These are phyloP conservation scores for Bungarus multicinctus DNA, from an alignment of 2,113 vertebrate genomes.

Conservation along the genomic window DNA sequence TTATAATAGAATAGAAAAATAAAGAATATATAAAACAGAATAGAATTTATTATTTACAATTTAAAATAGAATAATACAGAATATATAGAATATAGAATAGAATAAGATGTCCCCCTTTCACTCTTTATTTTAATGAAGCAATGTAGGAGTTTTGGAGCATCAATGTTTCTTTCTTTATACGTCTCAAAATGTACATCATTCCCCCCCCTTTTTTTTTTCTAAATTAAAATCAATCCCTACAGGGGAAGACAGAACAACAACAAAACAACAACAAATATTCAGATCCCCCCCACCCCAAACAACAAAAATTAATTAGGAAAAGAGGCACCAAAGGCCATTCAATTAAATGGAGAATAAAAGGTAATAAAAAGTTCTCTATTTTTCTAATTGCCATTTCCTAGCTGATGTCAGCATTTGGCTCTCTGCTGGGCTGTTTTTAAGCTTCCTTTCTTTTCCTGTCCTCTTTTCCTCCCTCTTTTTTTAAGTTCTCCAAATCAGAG, in stretches of 20 bases:
- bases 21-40: too few species aligned
- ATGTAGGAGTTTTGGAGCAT: neutral
- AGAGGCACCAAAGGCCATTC: neutral
- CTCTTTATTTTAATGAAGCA: neutral
- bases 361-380: neutral
- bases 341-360: neutral
- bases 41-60: too few species aligned
- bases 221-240: neutral
- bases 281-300: neutral
- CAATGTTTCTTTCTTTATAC: neutral
- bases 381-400: neutral
- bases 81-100: too few species aligned
- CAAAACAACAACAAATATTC: neutral
- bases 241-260: too few species aligned
- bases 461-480: rapidly evolving
- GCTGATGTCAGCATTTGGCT: neutral
- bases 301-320: neutral
- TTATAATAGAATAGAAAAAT: too few species aligned
- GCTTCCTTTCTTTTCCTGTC: neutral
- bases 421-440: neutral
- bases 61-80: too few species aligned
- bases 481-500: neutral
- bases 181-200: neutral
- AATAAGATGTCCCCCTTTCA: neutral
- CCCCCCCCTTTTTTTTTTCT: neutral